phyloP scores from a whole-genome alignment of 2,113 vertebrate species.

The Regulus satrapa region DNA sequence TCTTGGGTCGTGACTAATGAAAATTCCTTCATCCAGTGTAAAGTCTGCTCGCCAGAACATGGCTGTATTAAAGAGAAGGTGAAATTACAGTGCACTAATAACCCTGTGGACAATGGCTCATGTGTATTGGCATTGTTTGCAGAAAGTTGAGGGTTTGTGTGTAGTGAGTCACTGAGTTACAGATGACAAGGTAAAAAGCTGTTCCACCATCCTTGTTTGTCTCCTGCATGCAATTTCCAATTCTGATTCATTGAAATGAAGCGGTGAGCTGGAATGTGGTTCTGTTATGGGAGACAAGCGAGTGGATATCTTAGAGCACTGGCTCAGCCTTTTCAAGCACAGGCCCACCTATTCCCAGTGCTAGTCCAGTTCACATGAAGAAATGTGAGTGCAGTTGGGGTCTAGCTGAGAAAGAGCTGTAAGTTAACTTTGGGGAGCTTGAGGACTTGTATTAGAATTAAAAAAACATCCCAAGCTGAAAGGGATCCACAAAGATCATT shows the following conservation, averaged over 20 bases:
- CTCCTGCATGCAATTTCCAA: not conserved
- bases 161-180: not conserved
- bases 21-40: not conserved
- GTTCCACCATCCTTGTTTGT: not conserved
- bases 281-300: not conserved
- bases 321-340: not conserved
- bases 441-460: not conserved
- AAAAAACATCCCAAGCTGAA: not conserved
- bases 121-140: constrained; percentile 3
- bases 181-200: not conserved
- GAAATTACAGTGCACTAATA: not conserved
- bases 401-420: not conserved
- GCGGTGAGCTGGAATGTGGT: not conserved
- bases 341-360: not conserved
- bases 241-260: not conserved
- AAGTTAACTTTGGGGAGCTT: not conserved
- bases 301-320: not conserved
- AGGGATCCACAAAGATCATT: not conserved
- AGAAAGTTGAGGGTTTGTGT: not conserved
- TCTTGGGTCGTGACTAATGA: not conserved
- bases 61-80: not conserved
- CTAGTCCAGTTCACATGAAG: not conserved
- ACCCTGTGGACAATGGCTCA: not conserved
- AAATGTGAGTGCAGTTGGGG: too few relatives aligned
- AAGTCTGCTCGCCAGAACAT: not conserved